Evolutionary conservation across 2,797 vertebrate species (phyloP).

Genomic region (Karalla daura): DNA sequence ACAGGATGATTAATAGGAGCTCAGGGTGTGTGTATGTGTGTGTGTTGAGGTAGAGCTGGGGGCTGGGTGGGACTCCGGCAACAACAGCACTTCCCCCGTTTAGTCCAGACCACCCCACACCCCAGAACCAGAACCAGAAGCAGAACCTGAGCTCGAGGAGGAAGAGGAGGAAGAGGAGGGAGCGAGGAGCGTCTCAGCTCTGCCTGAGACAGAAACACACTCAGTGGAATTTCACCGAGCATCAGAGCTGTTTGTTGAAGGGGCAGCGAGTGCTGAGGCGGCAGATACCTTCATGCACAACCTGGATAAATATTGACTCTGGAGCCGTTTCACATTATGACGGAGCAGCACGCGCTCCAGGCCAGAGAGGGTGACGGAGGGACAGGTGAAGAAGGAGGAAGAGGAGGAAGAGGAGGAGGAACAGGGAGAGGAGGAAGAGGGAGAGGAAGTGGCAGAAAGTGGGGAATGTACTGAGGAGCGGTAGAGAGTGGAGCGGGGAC

Average conservation of each 20-base stretch:
- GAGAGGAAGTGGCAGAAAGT: no score
- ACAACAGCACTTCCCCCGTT: constrained; percentile 63
- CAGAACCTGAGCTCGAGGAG: constrained; percentile 8
- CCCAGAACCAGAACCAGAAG: constrained; percentile 10
- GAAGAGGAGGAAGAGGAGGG: constrained; percentile 26
- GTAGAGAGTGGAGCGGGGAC: no score
- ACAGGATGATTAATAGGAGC: constrained; percentile 81
- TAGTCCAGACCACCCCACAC: constrained; percentile 35
- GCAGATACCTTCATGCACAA: constrained; percentile 53
- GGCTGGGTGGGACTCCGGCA: constrained; percentile 53
- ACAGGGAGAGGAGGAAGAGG: background rate
- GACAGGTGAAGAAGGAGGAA: constrained; percentile 20
- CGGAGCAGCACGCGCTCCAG: constrained; percentile 15
- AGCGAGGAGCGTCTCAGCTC: constrained; percentile 43
- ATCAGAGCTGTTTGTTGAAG: constrained; percentile 57
- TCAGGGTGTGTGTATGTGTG: constrained; percentile 40
- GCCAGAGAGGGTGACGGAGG: constrained; percentile 11
- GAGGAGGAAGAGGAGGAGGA: background rate
- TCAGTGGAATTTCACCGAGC: constrained; percentile 24
- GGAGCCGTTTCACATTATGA: constrained; percentile 39
- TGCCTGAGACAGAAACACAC: constrained; percentile 8
- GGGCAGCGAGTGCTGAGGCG: constrained; percentile 51
- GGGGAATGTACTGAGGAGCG: no score
- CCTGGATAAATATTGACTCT: constrained; percentile 67
- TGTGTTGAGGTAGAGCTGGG: constrained; percentile 43